phyloP scores from a whole-genome alignment of 1,140 invertebrate genomes.

The Gonatopus flavifemur region DNA sequence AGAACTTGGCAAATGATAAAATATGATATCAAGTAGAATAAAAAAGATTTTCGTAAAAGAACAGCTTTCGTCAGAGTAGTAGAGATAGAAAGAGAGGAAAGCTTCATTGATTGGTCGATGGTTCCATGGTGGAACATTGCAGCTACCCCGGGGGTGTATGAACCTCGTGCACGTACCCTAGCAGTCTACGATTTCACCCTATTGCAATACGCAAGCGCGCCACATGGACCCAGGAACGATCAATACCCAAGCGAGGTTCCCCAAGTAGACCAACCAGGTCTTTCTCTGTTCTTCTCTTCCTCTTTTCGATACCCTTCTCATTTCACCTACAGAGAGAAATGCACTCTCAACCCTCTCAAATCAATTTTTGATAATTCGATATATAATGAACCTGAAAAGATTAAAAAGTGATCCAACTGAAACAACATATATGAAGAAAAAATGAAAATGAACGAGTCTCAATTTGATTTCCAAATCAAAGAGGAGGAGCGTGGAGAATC shows the following conservation, averaged over 20 bases:
- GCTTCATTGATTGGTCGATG: slow-evolving; percentile 55
- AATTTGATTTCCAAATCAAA: no score
- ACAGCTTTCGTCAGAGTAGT: not conserved
- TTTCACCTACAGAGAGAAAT: not conserved
- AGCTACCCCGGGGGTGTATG: slow-evolving; percentile 53
- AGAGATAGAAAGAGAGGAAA: slow-evolving; percentile 20
- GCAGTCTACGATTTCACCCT: slow-evolving; percentile 52
- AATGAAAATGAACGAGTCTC: no score
- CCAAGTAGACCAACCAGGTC: slow-evolving; percentile 24
- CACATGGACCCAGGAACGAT: slow-evolving; percentile 55
- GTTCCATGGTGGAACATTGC: slow-evolving; percentile 45
- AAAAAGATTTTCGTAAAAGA: slow-evolving; percentile 6
- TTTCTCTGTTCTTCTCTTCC: slow-evolving; percentile 21
- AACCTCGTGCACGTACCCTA: slow-evolving; percentile 50
- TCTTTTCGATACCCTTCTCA: slow-evolving; percentile 5
- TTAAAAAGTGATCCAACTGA: no score
- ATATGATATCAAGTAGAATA: no score
- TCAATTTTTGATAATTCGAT: slow-evolving; percentile 24
- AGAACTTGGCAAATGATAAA: no score
- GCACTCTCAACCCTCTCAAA: slow-evolving; percentile 9
- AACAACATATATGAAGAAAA: no score
- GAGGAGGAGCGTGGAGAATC: no score
- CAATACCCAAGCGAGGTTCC: slow-evolving; percentile 46
- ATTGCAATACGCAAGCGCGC: slow-evolving; percentile 51
- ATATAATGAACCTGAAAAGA: no score